Conservation (phyloP, 2,888 invertebrate genomes). For the Microplitis deprimator region DNA sequence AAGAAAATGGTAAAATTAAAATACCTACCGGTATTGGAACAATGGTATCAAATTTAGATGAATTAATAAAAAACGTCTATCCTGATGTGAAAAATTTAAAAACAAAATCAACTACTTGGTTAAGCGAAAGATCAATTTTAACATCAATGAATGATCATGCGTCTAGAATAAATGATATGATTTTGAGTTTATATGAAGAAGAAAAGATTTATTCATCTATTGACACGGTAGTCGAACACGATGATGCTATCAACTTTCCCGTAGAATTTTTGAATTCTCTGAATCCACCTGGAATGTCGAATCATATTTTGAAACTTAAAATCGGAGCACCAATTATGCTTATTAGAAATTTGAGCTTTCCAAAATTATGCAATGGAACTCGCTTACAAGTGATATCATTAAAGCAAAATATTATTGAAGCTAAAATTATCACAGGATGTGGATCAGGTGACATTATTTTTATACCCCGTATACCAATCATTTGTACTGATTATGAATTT, state of each 20-base stretch:
- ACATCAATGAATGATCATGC: not conserved
- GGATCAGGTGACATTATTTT: constrained; percentile 25
- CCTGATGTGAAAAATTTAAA: not conserved
- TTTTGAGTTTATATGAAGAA: not conserved
- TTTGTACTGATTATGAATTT: constrained; percentile 7
- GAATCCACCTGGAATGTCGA: constrained; percentile 23
- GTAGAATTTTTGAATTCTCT: constrained; percentile 25
- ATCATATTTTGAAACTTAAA: constrained; percentile 42
- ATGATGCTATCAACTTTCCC: not conserved
- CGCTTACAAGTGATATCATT: constrained; percentile 44
- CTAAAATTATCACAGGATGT: constrained; percentile 52
- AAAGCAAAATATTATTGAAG: constrained; percentile 49
- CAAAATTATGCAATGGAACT: constrained; percentile 46
- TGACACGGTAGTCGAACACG: not conserved
- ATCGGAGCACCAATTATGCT: constrained; percentile 46
- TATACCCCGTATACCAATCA: too few species aligned
- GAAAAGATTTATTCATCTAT: not conserved
- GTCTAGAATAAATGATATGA: not conserved
- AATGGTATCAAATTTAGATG: not conserved
- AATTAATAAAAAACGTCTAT: not conserved
- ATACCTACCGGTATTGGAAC: not conserved
- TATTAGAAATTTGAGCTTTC: constrained; percentile 46
- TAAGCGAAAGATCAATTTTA: not conserved
- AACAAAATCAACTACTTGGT: not conserved
- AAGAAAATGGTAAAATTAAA: not conserved